Evolutionary conservation across 2,113 vertebrate genomes (phyloP).

Genomic region (Coregonus clupeaformis): DNA sequence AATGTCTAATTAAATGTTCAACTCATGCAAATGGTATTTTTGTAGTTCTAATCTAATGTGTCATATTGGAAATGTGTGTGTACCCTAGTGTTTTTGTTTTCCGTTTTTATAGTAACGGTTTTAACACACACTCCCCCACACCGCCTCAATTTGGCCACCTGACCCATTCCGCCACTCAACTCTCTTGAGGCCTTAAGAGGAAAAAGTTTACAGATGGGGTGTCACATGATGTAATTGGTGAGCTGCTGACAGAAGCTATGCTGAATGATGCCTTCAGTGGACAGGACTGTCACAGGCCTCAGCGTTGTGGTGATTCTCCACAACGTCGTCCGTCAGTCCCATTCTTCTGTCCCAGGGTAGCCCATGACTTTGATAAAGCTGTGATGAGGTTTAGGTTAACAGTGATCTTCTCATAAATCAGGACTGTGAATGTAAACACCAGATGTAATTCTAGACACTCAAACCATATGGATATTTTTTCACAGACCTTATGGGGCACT

Average conservation of each 20-base stretch:
- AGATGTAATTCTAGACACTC: neutral
- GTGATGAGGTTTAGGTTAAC: neutral
- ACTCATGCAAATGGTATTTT: neutral
- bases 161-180: neutral
- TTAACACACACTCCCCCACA: no score
- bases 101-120: neutral
- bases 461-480: neutral
- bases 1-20: neutral
- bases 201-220: neutral
- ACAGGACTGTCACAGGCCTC: neutral
- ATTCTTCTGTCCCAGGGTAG: neutral
- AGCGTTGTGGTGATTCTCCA: slow-evolving; percentile 38
- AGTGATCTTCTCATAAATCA: neutral
- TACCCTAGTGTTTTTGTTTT: neutral
- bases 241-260: slow-evolving; percentile 46
- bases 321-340: slow-evolving; percentile 9
- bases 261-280: neutral
- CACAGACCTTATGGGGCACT: neutral
- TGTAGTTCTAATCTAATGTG: neutral
- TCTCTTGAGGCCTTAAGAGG: slow-evolving; percentile 30
- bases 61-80: neutral
- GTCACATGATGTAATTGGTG: slow-evolving; percentile 27
- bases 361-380: neutral
- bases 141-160: neutral
- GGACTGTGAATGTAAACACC: neutral